Evolutionary conservation across 2,113 vertebrate species (phyloP).

Genomic region (Sturnira hondurensis): DNA sequence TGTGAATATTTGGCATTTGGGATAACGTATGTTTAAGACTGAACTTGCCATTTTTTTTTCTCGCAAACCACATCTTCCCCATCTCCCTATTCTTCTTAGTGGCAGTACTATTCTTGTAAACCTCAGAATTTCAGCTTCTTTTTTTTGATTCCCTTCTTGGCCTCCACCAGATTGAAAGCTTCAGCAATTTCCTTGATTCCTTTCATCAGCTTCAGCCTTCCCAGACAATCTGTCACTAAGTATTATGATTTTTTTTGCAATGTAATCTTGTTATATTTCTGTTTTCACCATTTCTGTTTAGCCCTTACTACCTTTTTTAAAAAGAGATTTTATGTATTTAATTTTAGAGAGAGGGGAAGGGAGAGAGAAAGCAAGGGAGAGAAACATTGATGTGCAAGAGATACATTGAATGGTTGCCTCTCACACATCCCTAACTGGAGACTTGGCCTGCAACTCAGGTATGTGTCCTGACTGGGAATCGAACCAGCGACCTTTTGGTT

Average conservation of each 20-base stretch:
- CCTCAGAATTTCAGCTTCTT: background rate
- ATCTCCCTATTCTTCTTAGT: background rate
- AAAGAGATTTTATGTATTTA: too few relatives aligned
- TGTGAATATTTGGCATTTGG: background rate
- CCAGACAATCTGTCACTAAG: background rate
- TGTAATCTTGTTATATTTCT: background rate
- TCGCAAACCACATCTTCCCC: background rate
- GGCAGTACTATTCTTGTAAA: background rate
- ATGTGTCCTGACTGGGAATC: too few relatives aligned
- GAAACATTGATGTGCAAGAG: too few relatives aligned
- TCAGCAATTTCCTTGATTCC: background rate
- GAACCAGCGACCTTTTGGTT: too few relatives aligned
- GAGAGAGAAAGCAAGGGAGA: too few relatives aligned
- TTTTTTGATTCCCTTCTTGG: background rate
- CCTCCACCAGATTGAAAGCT: background rate
- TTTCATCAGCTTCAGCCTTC: background rate
- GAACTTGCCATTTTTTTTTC: background rate
- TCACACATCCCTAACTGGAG: too few relatives aligned
- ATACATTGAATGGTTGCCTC: too few relatives aligned
- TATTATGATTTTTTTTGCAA: background rate
- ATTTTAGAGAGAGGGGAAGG: too few relatives aligned
- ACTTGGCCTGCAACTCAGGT: too few relatives aligned
- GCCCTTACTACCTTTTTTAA: background rate
- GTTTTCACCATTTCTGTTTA: background rate
- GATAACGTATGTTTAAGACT: background rate